Conservation (phyloP, 2,888 invertebrate genomes). For the Watsonalla cultraria region DNA sequence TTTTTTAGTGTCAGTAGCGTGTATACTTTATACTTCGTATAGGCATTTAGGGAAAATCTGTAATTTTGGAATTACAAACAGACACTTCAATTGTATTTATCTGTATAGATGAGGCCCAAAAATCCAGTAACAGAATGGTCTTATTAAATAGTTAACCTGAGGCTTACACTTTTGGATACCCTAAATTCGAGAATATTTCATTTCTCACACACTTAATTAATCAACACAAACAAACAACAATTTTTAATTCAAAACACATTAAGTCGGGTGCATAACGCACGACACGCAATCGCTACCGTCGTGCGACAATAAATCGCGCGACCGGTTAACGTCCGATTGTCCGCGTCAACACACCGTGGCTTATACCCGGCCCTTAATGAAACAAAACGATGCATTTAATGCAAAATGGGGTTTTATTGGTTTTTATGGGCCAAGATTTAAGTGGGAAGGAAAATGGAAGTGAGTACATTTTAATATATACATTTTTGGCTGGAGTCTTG, state of each 20-base stretch:
- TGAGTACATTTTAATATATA: neutral
- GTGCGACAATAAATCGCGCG: constrained; percentile 37
- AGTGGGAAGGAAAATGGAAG: neutral
- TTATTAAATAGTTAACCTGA: no score
- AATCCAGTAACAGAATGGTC: no score
- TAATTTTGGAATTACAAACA: no score
- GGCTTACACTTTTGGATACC: no score
- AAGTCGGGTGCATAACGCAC: constrained; percentile 4
- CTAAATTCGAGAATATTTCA: no score
- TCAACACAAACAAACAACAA: constrained; percentile 1
- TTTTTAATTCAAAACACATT: neutral
- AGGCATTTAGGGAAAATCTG: no score
- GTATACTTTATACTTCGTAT: no score
- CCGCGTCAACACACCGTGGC: constrained; percentile 24
- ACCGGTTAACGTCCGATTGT: constrained; percentile 51
- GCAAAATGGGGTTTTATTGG: constrained; percentile 21
- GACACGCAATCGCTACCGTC: constrained; percentile 21
- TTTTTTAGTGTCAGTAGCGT: no score
- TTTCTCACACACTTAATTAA: neutral
- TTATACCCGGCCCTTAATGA: constrained; percentile 22
- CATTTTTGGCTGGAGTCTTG: no score
- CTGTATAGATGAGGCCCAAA: no score
- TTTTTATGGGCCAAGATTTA: constrained; percentile 4
- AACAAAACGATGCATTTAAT: constrained; percentile 24
- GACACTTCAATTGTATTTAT: no score